Evolutionary conservation across 2,888 invertebrate genomes (phyloP), one percentile per base, ranked within the genome.

Genomic region (Mayetiola destructor): DNA sequence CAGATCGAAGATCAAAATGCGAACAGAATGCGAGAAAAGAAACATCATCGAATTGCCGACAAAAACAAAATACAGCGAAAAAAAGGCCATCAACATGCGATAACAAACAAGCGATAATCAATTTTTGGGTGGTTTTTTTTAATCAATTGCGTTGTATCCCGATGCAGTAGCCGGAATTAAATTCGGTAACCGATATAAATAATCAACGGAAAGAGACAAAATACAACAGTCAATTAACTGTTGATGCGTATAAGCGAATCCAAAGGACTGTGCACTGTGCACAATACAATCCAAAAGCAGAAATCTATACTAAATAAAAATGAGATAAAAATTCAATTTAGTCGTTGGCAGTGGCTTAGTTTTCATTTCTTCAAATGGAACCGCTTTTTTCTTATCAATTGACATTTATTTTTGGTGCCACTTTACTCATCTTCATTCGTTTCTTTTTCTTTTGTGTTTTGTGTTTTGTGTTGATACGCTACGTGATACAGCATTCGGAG

Each of bases 321-420:
- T n/a, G 27, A 48, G 48, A 27, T 27, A 48, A 27, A 48, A 48
- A 48, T 48, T n/a, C 48, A 48, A 27, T 48, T 48, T 27, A 48
- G 27, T 27, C 27, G 48, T 48, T 27, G 48, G 27, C n/a, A 48
- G n/a, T n/a, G n/a, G n/a, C n/a, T n/a, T n/a, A n/a, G n/a, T n/a
- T n/a, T n/a, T n/a, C n/a, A 48, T 27, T 27, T 27, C n/a, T n/a
- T 48, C n/a, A 27, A 27, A 48, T 48, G 48, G 16, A 27, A 48
- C 48, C 48, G 48, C 48, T 48, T 42, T n/a, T 48, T 48, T 27
- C 48, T 48, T 48, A 48, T 48, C 48, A 48, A n/a, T n/a, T n/a
- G n/a, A n/a, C n/a, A n/a, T n/a, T n/a, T n/a, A n/a, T n/a, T n/a
- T n/a, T n/a, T n/a, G n/a, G n/a, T n/a, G n/a, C n/a, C n/a, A n/a